These are phyloP conservation scores for Sycophaga agraensis DNA, from an alignment of 1,140 invertebrate species.

Conservation along the genomic window DNA sequence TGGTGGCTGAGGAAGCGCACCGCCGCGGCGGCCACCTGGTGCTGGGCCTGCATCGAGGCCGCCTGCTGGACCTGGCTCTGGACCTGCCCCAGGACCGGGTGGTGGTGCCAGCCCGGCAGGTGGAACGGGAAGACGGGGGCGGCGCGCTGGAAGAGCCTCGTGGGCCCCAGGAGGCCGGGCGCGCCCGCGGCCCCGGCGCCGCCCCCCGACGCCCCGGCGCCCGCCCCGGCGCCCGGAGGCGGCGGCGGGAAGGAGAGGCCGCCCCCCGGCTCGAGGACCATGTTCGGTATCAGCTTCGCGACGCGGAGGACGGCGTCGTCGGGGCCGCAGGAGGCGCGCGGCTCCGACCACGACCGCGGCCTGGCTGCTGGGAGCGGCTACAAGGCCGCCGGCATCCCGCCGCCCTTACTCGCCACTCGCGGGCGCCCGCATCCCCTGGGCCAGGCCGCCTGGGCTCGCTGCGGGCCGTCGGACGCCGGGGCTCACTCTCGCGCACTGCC, in stretches of 20 bases:
- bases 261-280: conserved; percentile 57
- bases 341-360: too few relatives aligned
- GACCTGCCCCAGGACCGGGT: conserved; percentile 50
- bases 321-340: too few relatives aligned
- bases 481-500: not conserved
- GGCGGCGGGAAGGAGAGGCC: conserved; percentile 56
- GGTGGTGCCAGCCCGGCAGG: conserved; percentile 55
- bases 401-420: too few relatives aligned
- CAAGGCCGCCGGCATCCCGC: too few relatives aligned
- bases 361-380: too few relatives aligned
- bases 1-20: conserved; percentile 52
- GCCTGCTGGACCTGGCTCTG: conserved; percentile 54
- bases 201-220: conserved; percentile 41
- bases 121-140: conserved; percentile 56
- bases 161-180: conserved; percentile 51
- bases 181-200: conserved; percentile 47
- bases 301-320: not conserved
- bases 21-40: conserved; percentile 50
- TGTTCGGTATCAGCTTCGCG: conserved; percentile 54
- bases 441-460: not conserved
- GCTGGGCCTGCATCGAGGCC: conserved; percentile 52
- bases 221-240: conserved; percentile 48
- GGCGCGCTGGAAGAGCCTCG: conserved; percentile 52
- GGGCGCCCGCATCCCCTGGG: not conserved
- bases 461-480: not conserved